Percentiles rank a stretch among this genome's conserved stretches.
These are phyloP conservation scores for Podocnemis expansa DNA, from an alignment of 2,113 vertebrate species.

Conservation along the genomic window DNA sequence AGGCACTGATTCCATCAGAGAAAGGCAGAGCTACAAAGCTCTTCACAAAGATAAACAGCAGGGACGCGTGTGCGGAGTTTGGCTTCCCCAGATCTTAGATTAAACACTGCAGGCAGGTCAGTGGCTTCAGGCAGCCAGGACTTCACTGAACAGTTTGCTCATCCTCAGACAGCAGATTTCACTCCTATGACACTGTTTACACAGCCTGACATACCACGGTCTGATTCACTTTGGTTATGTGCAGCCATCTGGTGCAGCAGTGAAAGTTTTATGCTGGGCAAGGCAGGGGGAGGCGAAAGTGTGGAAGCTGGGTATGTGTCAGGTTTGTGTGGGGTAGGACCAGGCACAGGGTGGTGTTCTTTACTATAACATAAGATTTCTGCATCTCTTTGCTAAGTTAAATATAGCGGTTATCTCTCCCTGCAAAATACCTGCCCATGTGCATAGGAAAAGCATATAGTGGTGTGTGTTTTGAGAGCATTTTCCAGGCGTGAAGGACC, in stretches of 20 bases:
- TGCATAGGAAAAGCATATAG: not conserved
- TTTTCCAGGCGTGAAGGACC: not conserved
- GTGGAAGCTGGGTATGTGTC: not conserved
- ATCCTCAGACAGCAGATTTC: not conserved
- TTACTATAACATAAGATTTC: not conserved
- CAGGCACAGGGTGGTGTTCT: not conserved
- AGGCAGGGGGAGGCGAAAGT: not conserved
- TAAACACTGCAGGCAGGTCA: not conserved
- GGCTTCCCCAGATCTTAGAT: not conserved
- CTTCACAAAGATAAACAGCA: not conserved
- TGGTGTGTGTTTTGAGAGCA: not conserved
- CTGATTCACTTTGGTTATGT: not conserved
- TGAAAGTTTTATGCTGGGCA: not conserved
- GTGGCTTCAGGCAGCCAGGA: not conserved
- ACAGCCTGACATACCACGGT: not conserved
- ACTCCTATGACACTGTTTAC: not conserved
- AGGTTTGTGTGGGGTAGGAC: not conserved
- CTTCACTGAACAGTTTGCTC: not conserved
- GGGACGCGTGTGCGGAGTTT: not conserved
- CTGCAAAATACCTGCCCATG: too few species aligned
- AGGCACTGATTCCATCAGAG: not conserved
- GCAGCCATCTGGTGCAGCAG: not conserved
- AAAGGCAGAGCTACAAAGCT: not conserved
- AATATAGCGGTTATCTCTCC: too few species aligned
- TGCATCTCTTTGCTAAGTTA: not conserved